A percentile compares a stretch with the other conserved stretches of the same genome.
Evolutionary conservation across 2,888 invertebrate genomes (phyloP).

Genomic region (Muscina levida): DNA sequence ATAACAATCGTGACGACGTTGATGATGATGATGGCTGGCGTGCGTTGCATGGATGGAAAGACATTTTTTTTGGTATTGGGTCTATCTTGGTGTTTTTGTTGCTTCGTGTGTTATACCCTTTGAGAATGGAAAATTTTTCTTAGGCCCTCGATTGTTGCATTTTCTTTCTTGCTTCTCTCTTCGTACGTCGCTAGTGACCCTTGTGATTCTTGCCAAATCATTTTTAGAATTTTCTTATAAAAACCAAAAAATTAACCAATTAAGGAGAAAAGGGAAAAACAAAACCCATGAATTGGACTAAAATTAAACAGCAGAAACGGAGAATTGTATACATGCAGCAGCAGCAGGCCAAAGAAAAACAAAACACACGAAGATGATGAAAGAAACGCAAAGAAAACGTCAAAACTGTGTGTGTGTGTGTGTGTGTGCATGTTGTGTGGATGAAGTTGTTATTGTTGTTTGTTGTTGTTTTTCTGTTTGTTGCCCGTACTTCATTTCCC

Average conservation of each 20-base stretch:
- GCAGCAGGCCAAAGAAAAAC: conserved; percentile 23
- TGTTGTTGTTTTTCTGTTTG: conserved; percentile 52
- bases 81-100: too few relatives aligned
- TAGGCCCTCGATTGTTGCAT: not conserved
- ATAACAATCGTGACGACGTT: not conserved
- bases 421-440: conserved; percentile 61
- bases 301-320: conserved; percentile 24
- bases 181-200: conserved; percentile 17
- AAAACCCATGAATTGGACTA: not conserved
- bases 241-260: conserved; percentile 17
- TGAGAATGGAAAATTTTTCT: conserved; percentile 5
- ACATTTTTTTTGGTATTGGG: not conserved
- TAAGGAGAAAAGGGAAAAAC: conserved; percentile 23
- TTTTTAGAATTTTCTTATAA: conserved; percentile 28
- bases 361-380: conserved; percentile 25
- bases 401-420: conserved; percentile 21
- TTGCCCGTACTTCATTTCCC: conserved; percentile 24
- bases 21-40: not conserved
- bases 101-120: too few relatives aligned
- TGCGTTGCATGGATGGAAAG: conserved; percentile 1
- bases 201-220: conserved; percentile 33
- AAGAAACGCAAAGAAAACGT: conserved; percentile 55
- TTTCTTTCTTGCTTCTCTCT: too few relatives aligned
- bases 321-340: conserved; percentile 8
- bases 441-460: conserved; percentile 60